These are phyloP conservation scores for Orthochromis indermauri DNA, from an alignment of 2,113 vertebrate species.

Conservation along the genomic window DNA sequence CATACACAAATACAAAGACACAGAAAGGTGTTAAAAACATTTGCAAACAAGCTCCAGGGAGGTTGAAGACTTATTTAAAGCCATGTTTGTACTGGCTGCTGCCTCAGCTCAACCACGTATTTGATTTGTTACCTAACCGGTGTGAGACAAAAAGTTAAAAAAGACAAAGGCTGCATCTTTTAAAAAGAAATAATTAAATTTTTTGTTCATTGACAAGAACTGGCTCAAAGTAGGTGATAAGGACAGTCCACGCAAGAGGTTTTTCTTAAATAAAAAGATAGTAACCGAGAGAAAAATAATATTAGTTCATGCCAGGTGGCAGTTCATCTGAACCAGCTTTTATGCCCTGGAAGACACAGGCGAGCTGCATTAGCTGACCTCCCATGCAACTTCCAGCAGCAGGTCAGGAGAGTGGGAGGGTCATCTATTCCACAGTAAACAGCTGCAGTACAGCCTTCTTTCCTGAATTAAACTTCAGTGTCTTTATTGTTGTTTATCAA, in stretches of 20 bases:
- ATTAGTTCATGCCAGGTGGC: background rate
- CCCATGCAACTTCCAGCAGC: background rate
- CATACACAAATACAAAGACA: background rate
- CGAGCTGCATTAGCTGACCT: background rate
- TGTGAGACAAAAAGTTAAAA: background rate
- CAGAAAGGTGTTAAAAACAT: background rate
- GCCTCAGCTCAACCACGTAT: background rate
- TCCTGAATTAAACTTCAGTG: background rate
- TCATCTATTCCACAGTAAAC: background rate
- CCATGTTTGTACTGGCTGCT: background rate
- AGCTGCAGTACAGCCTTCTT: background rate
- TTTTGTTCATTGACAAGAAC: background rate
- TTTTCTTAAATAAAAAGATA: background rate
- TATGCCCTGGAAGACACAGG: background rate
- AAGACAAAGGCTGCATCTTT: background rate
- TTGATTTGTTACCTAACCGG: conserved; percentile 13
- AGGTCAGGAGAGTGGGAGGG: background rate
- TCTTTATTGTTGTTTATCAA: background rate
- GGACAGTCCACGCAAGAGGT: background rate
- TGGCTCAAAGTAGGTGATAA: background rate
- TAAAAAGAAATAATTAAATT: fast-evolving
- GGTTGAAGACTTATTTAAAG: background rate
- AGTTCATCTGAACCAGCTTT: background rate
- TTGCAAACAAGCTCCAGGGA: background rate
- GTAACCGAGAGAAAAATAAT: background rate